A percentile compares a stretch with the other conserved stretches of the same genome.
Evolutionary conservation across 2,797 vertebrate genomes (phyloP).

Genomic region (Rhinella marina): DNA sequence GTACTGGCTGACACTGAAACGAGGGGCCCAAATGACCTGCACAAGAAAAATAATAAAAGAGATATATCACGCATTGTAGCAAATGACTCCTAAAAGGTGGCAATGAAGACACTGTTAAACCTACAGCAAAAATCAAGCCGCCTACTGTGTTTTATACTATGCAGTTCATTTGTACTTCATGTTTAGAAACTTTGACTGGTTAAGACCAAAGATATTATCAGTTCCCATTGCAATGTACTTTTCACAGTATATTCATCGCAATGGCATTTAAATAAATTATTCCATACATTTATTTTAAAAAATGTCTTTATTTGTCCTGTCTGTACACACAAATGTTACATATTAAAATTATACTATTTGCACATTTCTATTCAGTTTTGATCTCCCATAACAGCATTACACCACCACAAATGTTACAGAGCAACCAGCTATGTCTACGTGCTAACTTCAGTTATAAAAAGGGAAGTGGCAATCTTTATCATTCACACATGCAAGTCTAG

Average conservation of each 20-base stretch:
- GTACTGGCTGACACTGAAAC: constrained; percentile 85
- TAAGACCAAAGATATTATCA: not conserved
- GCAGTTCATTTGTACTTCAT: too few species aligned
- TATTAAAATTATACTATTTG: not conserved
- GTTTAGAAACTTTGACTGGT: not conserved
- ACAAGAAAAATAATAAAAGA: constrained; percentile 66
- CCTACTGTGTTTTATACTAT: not conserved
- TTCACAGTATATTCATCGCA: not conserved
- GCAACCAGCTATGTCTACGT: not conserved
- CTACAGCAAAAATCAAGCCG: not conserved
- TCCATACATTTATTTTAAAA: not conserved
- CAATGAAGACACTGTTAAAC: not conserved
- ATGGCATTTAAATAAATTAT: not conserved
- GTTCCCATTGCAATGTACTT: not conserved
- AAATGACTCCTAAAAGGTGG: not conserved
- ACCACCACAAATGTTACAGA: not conserved
- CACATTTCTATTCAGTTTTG: not conserved
- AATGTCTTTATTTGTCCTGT: not conserved
- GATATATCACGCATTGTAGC: constrained; percentile 34
- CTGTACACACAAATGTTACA: not conserved
- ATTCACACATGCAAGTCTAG: not conserved
- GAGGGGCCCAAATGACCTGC: constrained; percentile 87
- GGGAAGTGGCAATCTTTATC: not conserved
- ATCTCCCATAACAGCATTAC: not conserved
- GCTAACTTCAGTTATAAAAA: not conserved